Conservation (phyloP, 2,888 invertebrate species). For the Microctonus hyperodae region DNA sequence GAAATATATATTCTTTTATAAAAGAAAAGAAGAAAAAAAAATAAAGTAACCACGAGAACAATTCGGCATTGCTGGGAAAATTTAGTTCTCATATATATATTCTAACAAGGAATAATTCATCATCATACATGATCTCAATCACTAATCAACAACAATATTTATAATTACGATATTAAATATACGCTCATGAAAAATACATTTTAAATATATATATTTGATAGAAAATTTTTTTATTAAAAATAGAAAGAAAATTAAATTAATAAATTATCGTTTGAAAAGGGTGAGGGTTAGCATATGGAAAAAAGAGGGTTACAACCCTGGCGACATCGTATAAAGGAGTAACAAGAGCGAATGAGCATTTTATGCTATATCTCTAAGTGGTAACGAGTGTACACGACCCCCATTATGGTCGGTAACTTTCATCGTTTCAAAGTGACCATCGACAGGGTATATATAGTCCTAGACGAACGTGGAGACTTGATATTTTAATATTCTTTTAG, state of each 20-base stretch:
- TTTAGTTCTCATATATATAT: not conserved
- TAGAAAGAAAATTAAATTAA: not conserved
- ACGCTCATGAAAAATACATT: too few species aligned
- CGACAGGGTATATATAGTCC: not conserved
- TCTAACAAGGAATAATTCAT: not conserved
- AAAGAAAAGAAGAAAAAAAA: not conserved
- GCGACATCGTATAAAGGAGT: not conserved
- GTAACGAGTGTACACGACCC: constrained; percentile 5
- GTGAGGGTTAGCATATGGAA: not conserved
- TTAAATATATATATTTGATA: too few species aligned
- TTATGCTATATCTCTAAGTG: not conserved
- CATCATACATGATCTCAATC: not conserved
- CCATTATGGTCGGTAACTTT: constrained; percentile 10
- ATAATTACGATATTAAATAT: too few species aligned
- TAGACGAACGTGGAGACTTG: not conserved
- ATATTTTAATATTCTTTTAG: not conserved
- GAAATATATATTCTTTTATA: constrained; percentile 14
- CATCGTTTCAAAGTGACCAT: constrained; percentile 16
- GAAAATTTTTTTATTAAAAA: not conserved
- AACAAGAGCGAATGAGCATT: constrained; percentile 15
- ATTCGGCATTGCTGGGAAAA: not conserved
- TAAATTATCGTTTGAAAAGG: not conserved
- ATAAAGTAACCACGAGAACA: not conserved
- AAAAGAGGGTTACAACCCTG: not conserved
- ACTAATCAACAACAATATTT: too few species aligned